Percentiles rank a stretch among this genome's conserved stretches.
Evolutionary conservation across 2,888 invertebrate genomes (phyloP).

Genomic region (Cosmia pyralina): DNA sequence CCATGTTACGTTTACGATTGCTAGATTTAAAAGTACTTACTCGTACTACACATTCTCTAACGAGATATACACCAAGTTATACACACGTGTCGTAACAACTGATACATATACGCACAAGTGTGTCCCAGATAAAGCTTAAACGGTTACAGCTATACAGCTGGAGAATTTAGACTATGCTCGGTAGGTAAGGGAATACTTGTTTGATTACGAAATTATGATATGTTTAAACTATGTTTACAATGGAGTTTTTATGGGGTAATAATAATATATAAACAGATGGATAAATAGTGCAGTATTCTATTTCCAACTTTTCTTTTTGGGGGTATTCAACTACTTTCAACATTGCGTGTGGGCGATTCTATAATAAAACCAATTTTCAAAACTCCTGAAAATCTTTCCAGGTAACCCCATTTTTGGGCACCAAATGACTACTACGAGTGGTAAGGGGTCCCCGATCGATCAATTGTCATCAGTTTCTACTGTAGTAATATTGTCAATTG

Average conservation of each 20-base stretch:
- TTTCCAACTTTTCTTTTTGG: too few relatives aligned
- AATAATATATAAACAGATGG: background rate
- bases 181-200: background rate
- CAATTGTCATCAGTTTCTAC: too few relatives aligned
- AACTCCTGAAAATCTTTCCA: too few relatives aligned
- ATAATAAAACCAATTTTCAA: too few relatives aligned
- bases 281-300: background rate
- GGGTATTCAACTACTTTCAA: too few relatives aligned
- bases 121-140: conserved; percentile 45
- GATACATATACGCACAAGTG: conserved; percentile 49
- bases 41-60: conserved; percentile 22
- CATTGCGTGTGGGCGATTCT: too few relatives aligned
- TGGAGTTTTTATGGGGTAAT: background rate
- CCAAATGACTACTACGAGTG: too few relatives aligned
- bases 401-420: too few relatives aligned
- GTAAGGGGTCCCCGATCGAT: too few relatives aligned
- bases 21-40: conserved; percentile 3
- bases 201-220: conserved; percentile 11
- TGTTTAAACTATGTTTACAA: background rate
- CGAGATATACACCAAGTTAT: conserved; percentile 1
- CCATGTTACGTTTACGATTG: too few relatives aligned
- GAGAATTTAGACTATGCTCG: conserved; percentile 22
- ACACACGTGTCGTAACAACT: conserved; percentile 40
- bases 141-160: conserved; percentile 11
- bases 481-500: too few relatives aligned